A percentile compares a stretch with the other conserved stretches of the same genome.
Evolutionary conservation across 2,888 invertebrate genomes (phyloP).

Genomic region (Villa cingulata): DNA sequence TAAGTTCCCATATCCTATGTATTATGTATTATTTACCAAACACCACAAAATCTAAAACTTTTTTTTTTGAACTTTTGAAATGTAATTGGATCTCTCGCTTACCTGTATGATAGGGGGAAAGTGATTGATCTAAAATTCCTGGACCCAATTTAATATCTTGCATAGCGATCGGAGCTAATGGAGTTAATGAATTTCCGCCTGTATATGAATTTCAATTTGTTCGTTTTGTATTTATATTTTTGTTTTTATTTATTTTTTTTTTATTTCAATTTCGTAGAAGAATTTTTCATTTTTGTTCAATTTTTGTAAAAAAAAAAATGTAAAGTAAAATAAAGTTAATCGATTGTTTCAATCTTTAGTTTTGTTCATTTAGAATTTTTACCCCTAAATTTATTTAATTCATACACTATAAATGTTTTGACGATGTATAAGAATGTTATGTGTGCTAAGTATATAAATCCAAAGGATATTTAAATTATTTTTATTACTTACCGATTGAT

Average conservation of each 20-base stretch:
- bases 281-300: neutral
- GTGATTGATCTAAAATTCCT: slow-evolving; percentile 47
- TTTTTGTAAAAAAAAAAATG: slow-evolving; percentile 1
- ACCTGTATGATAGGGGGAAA: slow-evolving; percentile 60
- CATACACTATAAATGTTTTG: too few relatives aligned
- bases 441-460: too few relatives aligned
- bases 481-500: slow-evolving; percentile 45
- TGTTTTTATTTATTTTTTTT: neutral
- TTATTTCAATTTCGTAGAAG: neutral
- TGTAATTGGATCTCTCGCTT: too few relatives aligned
- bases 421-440: too few relatives aligned
- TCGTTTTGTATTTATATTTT: slow-evolving; percentile 3
- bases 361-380: too few relatives aligned
- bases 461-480: neutral
- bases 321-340: too few relatives aligned
- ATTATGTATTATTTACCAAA: too few relatives aligned
- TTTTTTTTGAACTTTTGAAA: too few relatives aligned
- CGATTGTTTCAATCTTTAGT: too few relatives aligned
- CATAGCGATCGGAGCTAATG: slow-evolving; percentile 59
- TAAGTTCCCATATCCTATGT: too few relatives aligned
- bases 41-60: too few relatives aligned
- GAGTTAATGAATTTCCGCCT: slow-evolving; percentile 53
- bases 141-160: slow-evolving; percentile 60
- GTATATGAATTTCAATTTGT: slow-evolving; percentile 8
- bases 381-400: too few relatives aligned